Percentiles rank a stretch among this genome's conserved stretches.
Conservation (phyloP, 1,140 invertebrate genomes). For the Hirudo medicinalis region DNA sequence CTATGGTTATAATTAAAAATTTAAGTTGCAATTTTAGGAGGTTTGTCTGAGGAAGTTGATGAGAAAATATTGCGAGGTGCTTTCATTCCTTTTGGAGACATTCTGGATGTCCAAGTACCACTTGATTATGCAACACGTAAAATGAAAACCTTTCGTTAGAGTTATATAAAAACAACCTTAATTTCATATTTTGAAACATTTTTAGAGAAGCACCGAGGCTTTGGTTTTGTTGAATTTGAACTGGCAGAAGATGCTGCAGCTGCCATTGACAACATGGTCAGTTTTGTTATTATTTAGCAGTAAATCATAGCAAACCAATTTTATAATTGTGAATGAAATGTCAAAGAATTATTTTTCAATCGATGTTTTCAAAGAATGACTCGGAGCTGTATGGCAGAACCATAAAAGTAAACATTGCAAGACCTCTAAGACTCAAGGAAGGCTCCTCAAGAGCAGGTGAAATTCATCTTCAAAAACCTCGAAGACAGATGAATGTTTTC, state of each 20-base stretch:
- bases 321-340: background rate
- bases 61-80: constrained; percentile 88
- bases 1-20: background rate
- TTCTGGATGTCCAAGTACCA: constrained; percentile 91
- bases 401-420: constrained; percentile 89
- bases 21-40: constrained; percentile 48
- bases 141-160: constrained; percentile 21
- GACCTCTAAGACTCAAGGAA: constrained; percentile 70
- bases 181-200: constrained; percentile 17
- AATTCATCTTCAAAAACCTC: background rate
- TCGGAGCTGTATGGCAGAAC: constrained; percentile 92
- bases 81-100: constrained; percentile 95
- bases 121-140: constrained; percentile 79
- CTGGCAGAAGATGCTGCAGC: constrained; percentile 70
- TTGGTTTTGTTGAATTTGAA: constrained; percentile 97
- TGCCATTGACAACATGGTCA: constrained; percentile 97
- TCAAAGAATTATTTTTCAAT: background rate
- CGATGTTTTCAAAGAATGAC: constrained; percentile 62
- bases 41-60: constrained; percentile 90
- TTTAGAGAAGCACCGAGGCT: constrained; percentile 75
- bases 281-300: constrained; percentile 19
- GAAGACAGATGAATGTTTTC: background rate
- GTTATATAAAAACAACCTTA: background rate
- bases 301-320: background rate
- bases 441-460: constrained; percentile 65